These are phyloP conservation scores for Siphonodentalium dalli DNA, from an alignment of 2,888 invertebrate genomes.

Conservation along the genomic window DNA sequence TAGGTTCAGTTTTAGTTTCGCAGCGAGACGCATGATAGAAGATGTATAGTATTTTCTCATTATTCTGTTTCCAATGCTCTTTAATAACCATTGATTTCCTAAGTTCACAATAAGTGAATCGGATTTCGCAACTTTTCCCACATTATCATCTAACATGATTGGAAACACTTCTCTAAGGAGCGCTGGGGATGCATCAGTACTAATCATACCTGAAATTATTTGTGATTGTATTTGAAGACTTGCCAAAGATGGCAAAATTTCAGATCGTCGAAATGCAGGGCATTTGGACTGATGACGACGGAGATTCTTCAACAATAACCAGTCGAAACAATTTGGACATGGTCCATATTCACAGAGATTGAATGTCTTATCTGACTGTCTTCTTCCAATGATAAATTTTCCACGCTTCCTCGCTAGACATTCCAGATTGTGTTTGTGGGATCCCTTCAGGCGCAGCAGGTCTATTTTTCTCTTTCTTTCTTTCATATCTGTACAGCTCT, in stretches of 20 bases:
- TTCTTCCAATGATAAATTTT: slow-evolving; percentile 3
- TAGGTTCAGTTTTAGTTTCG: neutral
- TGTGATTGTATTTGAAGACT: slow-evolving; percentile 1
- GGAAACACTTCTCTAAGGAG: slow-evolving; percentile 9
- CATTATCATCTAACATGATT: slow-evolving; percentile 2
- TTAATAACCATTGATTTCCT: slow-evolving; percentile 7
- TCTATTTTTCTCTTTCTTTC: neutral
- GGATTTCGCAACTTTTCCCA: slow-evolving; percentile 1
- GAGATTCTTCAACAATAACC: neutral
- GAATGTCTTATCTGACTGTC: neutral
- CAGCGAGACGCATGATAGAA: slow-evolving; percentile 1
- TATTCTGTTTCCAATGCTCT: slow-evolving; percentile 7
- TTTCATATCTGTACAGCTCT: neutral
- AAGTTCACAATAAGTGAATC: slow-evolving; percentile 6
- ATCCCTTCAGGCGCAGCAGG: slow-evolving; percentile 2
- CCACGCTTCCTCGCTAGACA: slow-evolving; percentile 1
- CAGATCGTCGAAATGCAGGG: neutral
- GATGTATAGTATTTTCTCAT: slow-evolving; percentile 9
- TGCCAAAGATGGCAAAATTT: slow-evolving; percentile 1
- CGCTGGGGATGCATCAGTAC: neutral
- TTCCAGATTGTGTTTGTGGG: slow-evolving; percentile 3
- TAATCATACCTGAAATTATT: slow-evolving; percentile 5
- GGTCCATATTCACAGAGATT: slow-evolving; percentile 3
- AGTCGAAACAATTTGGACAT: slow-evolving; percentile 6
- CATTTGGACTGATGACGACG: slow-evolving; percentile 3